Conservation (phyloP, 2,888 invertebrate species). For the Camponotus fellah region DNA sequence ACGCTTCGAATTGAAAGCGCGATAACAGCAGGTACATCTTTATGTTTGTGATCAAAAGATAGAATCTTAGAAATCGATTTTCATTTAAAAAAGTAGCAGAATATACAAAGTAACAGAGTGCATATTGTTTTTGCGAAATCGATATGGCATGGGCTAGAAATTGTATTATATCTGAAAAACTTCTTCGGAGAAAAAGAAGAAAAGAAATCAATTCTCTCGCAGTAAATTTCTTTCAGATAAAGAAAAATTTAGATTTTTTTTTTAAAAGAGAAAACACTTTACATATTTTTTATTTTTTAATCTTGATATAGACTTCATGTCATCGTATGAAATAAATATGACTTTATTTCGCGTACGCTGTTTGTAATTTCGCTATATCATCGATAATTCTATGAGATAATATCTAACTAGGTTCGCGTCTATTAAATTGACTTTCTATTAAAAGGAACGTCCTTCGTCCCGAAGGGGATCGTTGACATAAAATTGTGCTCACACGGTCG, state of each 20-base stretch:
- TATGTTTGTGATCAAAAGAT: slow-evolving; percentile 14
- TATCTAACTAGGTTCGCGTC: slow-evolving; percentile 31
- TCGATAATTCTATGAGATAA: slow-evolving; percentile 34
- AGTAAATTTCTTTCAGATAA: neutral
- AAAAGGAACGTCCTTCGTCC: slow-evolving; percentile 28
- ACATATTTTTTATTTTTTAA: neutral
- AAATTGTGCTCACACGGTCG: slow-evolving; percentile 49
- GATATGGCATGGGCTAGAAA: neutral
- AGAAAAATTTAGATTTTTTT: neutral
- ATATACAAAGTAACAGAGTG: neutral
- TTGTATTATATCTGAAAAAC: neutral
- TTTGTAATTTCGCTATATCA: slow-evolving; percentile 30
- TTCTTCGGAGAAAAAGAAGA: neutral
- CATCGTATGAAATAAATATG: neutral
- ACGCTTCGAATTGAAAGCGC: slow-evolving; percentile 26
- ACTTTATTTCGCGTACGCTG: neutral
- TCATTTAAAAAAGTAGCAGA: slow-evolving; percentile 6
- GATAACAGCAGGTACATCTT: slow-evolving; percentile 25
- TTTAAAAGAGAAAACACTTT: neutral
- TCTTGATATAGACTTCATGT: neutral
- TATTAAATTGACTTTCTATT: slow-evolving; percentile 52
- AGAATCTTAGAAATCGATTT: slow-evolving; percentile 1
- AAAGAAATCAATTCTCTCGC: neutral
- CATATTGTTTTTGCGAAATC: neutral
- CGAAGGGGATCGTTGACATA: slow-evolving; percentile 47